These are phyloP conservation scores for Cervus canadensis DNA, from an alignment of 2,113 vertebrate genomes.

Conservation along the genomic window DNA sequence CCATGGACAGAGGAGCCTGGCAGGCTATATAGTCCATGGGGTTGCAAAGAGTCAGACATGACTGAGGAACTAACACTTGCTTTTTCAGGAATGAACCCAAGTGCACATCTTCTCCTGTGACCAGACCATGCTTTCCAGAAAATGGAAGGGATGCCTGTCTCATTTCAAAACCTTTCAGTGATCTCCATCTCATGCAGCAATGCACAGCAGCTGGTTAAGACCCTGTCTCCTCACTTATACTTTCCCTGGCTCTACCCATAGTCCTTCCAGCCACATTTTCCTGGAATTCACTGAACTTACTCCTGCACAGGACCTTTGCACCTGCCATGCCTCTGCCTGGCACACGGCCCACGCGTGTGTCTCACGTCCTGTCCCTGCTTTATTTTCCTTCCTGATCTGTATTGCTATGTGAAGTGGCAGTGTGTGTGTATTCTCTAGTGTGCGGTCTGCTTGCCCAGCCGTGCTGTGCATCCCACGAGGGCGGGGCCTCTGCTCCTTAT, in stretches of 20 bases:
- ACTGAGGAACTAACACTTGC: background rate
- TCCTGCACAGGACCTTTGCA: background rate
- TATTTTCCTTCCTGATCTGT: background rate
- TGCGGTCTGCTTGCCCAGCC: background rate
- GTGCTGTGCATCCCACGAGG: rapidly evolving
- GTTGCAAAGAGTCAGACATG: background rate
- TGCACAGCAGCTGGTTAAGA: background rate
- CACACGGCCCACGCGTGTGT: rapidly evolving
- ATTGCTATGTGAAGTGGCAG: rapidly evolving
- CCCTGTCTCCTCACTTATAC: background rate
- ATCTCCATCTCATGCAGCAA: background rate
- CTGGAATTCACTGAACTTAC: background rate
- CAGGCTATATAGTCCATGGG: background rate
- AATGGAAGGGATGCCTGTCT: background rate
- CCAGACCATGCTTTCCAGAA: background rate
- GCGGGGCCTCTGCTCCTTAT: background rate
- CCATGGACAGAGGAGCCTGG: background rate
- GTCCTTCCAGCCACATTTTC: background rate
- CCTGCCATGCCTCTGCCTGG: background rate
- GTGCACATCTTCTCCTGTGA: background rate
- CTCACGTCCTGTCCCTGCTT: background rate
- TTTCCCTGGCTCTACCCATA: background rate
- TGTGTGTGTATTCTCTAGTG: no score
- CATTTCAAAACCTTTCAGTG: background rate
- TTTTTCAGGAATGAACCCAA: background rate